Evolutionary conservation across 2,113 vertebrate genomes (phyloP), one percentile per base, ranked within the genome.

Genomic region (Triplophysa dalaica): DNA sequence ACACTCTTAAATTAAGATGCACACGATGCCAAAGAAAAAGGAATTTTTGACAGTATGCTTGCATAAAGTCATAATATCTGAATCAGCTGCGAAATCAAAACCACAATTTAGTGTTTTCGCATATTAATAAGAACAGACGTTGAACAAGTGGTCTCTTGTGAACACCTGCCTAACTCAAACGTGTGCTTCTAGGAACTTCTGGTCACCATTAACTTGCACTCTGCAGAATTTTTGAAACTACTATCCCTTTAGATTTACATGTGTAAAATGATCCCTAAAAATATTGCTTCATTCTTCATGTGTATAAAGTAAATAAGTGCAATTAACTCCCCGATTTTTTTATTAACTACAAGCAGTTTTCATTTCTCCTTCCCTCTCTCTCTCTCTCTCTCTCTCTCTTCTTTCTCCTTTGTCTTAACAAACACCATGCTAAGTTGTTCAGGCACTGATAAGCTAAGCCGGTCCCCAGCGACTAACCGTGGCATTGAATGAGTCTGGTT

Each of bases 401-500:
- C 41, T 58, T 41, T 43, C 41, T 21, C 29, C 58, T 33, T 75
- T 80, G 74, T 41, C 68, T 61, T 80, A 64, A 58, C 77, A 64
- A 68, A 58, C 67, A 70, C 29, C 65, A 77, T 74, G 48, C 79
- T 60, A 64, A 61, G 80, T 84, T 67, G 54, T 82, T 81, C 67
- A 82, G 80, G 50, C 75, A 56, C 82, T 82, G 81, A 81, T 85
- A 83, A 81, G 80, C 86, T 80, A 56, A 62, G 81, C 58, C 52
- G 41, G 22, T 82, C 83, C 84, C 74, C 48, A 48, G 77, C 22
- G 78, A 70, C 75, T 73, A 52, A 41, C 72, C 41, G 4, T 74
- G 61, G 70, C 78, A 79, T 79, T 81, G 85, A 86, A 79, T 45
- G 78, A 83, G 80, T 80, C 82, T 84, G 84, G 75, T 79, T 78